Evolutionary conservation across 2,797 vertebrate species (phyloP), one percentile per base, ranked within the genome.

Genomic region (Alectoris magna): DNA sequence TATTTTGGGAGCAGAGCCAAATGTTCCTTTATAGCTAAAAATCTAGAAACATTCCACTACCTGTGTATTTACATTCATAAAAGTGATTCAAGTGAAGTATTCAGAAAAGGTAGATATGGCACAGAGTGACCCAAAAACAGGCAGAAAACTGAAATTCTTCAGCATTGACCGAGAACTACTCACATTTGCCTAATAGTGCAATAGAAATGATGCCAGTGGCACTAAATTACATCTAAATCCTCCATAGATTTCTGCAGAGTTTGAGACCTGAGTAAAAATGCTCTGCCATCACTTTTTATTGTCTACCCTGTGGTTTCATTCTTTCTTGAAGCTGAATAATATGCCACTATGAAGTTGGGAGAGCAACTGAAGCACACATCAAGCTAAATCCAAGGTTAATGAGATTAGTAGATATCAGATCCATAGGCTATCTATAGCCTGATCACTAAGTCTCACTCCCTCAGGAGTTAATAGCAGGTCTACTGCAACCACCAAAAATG

Each of bases 371-470:
- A 34, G 44, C 34, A 80, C 55, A 89, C 90, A 91, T 89, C 43
- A 89, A 92, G 44, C 75, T 85, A 83, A 87, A 0, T 77, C 88
- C 2, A 8, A 80, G 55, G 68, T 91, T 94, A 91, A 87, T 83
- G 63, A 83, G 84, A 91, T 91, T 77, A 92, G 39, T 31, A 87
- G 53, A 63, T 72, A 62, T 75, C 69, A 91, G 77, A 82, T 29
- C 46, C 41, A 31, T 21, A 66, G 69, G 44, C 81, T 94, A 80
- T 87, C 86, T 84, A 87, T 74, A 91, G 93, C 71, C 53, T 83
- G 72, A 44, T 43, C 72, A 77, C 58, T 66, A 74, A 88, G n/a
- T 23, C 66, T 90, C 87, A 71, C 41, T 66, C 22, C 55, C 70
- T 85, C 41, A 51, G 84, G 59, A 91, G 24, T 91, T 91, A 87